Conservation (phyloP, 2,888 invertebrate species). For the Odontocolon sp. region DNA sequence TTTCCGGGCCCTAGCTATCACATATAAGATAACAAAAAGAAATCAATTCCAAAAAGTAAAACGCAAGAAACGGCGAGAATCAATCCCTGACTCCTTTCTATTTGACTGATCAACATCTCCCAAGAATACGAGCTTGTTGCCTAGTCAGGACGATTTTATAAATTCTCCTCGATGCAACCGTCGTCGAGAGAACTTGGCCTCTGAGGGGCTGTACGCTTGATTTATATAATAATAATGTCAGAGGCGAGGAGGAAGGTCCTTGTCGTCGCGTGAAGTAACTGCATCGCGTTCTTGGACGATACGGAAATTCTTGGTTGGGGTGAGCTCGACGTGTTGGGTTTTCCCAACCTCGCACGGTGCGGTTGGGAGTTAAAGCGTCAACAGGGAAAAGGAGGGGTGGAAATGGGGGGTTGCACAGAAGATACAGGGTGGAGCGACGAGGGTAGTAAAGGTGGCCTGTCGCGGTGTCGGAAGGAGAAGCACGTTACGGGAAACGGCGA, state of each 20-base stretch:
- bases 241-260: background rate
- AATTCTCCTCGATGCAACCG: background rate
- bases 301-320: background rate
- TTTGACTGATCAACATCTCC: too few relatives aligned
- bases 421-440: background rate
- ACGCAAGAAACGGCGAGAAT: too few relatives aligned
- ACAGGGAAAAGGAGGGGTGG: background rate
- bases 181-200: background rate
- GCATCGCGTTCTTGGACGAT: slow-evolving; percentile 2
- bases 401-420: background rate
- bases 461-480: background rate
- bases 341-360: background rate
- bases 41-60: too few relatives aligned
- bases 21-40: too few relatives aligned
- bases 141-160: too few relatives aligned
- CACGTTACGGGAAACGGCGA: slow-evolving; percentile 4
- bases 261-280: background rate
- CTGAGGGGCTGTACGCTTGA: background rate
- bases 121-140: too few relatives aligned
- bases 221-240: slow-evolving; percentile 23
- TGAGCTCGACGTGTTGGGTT: slow-evolving; percentile 11
- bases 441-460: background rate
- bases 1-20: too few relatives aligned
- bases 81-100: too few relatives aligned
- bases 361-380: background rate